These are phyloP conservation scores for Lineus longissimus DNA, from an alignment of 1,140 invertebrate genomes.

Conservation along the genomic window DNA sequence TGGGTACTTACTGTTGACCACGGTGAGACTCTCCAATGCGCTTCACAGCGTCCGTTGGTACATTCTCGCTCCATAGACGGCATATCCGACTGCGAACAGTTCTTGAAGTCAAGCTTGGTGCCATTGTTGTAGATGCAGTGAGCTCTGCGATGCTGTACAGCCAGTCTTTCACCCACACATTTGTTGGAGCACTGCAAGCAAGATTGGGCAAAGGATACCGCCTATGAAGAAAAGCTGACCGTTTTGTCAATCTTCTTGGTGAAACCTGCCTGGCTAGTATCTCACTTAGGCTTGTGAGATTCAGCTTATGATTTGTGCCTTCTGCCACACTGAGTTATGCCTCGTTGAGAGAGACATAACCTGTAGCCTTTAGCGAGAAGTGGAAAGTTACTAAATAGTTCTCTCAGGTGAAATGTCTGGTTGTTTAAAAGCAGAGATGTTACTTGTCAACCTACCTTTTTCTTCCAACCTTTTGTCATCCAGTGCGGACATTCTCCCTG, in stretches of 20 bases:
- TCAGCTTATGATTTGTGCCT: background rate
- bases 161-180: background rate
- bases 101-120: background rate
- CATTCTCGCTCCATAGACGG: background rate
- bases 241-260: background rate
- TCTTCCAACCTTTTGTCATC: background rate
- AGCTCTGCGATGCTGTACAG: background rate
- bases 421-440: no score
- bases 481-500: slow-evolving; percentile 2
- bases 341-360: background rate
- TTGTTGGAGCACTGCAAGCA: background rate
- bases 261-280: background rate
- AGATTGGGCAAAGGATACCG: background rate
- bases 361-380: background rate
- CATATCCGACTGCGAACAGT: background rate
- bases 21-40: background rate
- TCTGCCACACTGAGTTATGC: background rate
- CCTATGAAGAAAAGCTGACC: background rate
- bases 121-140: background rate
- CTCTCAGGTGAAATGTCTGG: no score
- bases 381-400: no score
- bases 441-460: no score
- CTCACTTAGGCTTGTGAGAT: background rate
- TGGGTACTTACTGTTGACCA: background rate
- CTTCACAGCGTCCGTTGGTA: background rate